phyloP scores from a whole-genome alignment of 2,888 invertebrate genomes.

The Calameuta pallipes region DNA sequence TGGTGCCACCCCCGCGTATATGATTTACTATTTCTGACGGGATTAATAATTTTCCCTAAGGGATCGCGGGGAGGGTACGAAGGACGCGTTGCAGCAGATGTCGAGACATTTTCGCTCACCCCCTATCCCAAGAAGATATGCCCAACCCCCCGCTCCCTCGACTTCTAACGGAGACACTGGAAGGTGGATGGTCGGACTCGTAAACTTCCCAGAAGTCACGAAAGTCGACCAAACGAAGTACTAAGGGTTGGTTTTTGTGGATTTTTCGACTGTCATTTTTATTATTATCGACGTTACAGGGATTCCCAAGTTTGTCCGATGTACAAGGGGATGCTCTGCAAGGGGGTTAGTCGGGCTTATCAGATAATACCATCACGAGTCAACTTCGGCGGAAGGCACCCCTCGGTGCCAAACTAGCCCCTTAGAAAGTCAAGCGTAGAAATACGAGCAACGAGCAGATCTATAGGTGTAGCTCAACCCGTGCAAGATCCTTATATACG shows the following conservation, averaged over 20 bases:
- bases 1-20: constrained; percentile 26
- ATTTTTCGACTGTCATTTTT: not conserved
- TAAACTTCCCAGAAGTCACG: not conserved
- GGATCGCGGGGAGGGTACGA: constrained; percentile 19
- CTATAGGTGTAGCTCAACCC: not conserved
- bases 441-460: not conserved
- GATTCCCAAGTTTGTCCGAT: not conserved
- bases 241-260: not conserved
- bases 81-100: constrained; percentile 57
- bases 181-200: not conserved
- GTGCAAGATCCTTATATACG: not conserved
- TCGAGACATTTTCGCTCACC: constrained; percentile 54
- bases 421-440: not conserved
- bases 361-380: constrained; percentile 20
- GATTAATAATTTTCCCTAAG: constrained; percentile 59
- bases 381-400: not conserved
- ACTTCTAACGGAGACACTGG: not conserved
- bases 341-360: constrained; percentile 11
- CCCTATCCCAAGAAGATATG: not conserved
- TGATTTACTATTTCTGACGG: constrained; percentile 62
- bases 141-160: not conserved
- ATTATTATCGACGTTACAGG: not conserved
- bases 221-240: not conserved
- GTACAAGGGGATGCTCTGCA: not conserved
- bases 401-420: not conserved